Conservation (phyloP, 2,113 vertebrate genomes). For the Oreocharis arfaki region DNA sequence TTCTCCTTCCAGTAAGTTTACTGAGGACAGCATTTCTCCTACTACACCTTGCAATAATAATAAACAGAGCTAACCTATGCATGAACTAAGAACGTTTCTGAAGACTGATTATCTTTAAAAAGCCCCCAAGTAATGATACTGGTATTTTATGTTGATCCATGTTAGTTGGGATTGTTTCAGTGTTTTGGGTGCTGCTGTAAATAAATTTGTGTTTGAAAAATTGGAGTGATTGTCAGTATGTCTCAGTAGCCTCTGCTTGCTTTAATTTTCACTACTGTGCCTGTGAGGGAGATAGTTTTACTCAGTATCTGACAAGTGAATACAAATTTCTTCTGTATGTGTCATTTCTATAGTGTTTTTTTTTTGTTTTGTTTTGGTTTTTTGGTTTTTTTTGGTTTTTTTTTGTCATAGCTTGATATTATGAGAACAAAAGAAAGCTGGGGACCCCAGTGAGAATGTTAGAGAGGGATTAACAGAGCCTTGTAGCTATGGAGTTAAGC, state of each 20-base stretch:
- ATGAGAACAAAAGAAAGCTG: slow-evolving; percentile 24
- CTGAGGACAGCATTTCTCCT: neutral
- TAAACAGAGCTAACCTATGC: neutral
- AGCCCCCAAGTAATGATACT: fast-evolving
- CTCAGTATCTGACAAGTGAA: neutral
- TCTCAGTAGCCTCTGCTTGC: neutral
- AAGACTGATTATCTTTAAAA: neutral
- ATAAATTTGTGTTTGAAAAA: neutral
- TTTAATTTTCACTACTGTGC: neutral
- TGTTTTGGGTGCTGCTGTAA: neutral
- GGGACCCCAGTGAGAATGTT: neutral
- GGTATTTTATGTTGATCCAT: neutral
- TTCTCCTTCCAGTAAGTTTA: neutral
- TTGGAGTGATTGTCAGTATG: neutral
- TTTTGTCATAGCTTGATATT: neutral
- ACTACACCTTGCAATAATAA: neutral
- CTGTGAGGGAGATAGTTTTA: neutral
- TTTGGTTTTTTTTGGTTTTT: no score
- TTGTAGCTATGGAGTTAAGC: slow-evolving; percentile 59
- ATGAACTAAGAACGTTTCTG: neutral
- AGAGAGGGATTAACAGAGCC: slow-evolving; percentile 39
- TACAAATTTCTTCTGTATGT: neutral
- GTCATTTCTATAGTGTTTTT: neutral
- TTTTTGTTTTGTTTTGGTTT: no score
- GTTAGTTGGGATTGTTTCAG: neutral